Percentiles rank a stretch among this genome's conserved stretches.
phyloP scores from a whole-genome alignment of 2,888 invertebrate species.

The Epinotia nisella region DNA sequence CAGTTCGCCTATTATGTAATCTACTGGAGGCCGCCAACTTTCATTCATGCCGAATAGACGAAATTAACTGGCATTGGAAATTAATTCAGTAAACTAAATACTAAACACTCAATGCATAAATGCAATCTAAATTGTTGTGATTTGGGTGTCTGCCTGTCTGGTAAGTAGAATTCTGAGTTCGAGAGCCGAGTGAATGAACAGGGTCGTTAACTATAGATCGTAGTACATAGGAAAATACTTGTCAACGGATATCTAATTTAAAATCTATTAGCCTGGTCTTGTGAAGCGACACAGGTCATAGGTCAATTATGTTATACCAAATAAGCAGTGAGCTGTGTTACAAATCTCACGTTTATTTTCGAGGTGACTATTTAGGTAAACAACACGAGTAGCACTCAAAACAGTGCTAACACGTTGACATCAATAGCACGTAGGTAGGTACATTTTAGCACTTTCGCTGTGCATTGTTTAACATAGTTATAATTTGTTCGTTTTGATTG shows the following conservation, averaged over 20 bases:
- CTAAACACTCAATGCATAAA: conserved; percentile 25
- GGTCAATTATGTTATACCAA: neutral
- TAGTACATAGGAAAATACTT: conserved; percentile 1
- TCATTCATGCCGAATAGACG: conserved; percentile 70
- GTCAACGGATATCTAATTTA: neutral
- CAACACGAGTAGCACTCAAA: conserved; percentile 13
- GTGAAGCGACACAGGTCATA: too few relatives aligned
- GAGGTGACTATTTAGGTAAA: neutral
- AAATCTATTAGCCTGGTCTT: conserved; percentile 16
- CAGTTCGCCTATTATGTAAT: conserved; percentile 79
- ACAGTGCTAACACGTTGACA: conserved; percentile 38
- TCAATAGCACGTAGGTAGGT: conserved; percentile 40
- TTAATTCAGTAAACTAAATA: conserved; percentile 31
- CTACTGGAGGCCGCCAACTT: conserved; percentile 81
- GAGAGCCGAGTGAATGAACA: neutral
- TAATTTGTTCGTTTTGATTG: conserved; percentile 23
- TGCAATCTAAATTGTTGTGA: conserved; percentile 19
- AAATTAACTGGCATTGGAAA: conserved; percentile 27
- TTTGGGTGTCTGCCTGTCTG: conserved; percentile 17
- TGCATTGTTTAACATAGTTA: conserved; percentile 27
- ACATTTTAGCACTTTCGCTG: conserved; percentile 36
- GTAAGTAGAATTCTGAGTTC: conserved; percentile 2
- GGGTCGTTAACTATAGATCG: neutral
- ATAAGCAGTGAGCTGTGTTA: conserved; percentile 3
- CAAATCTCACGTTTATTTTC: conserved; percentile 16